Evolutionary conservation across 2,113 vertebrate species (phyloP).

Genomic region (Aix galericulata): DNA sequence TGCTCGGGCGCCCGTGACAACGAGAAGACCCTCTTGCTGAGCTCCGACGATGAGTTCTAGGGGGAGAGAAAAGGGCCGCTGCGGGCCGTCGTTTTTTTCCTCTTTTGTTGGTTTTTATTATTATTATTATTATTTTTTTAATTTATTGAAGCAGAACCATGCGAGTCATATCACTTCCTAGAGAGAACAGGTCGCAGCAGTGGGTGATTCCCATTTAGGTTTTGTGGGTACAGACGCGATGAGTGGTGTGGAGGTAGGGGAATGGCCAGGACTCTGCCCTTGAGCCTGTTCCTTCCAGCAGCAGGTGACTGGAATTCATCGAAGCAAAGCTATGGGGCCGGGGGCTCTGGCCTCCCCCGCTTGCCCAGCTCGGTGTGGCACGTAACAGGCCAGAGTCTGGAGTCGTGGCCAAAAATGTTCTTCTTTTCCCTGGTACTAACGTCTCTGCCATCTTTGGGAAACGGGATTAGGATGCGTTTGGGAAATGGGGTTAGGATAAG

Average conservation of each 20-base stretch:
- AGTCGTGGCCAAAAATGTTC: neutral
- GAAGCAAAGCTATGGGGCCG: neutral
- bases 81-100: neutral
- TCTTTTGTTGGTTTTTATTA: neutral
- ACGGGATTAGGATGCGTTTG: neutral
- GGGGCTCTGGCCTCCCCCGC: neutral
- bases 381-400: neutral
- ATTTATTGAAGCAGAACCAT: conserved; percentile 75
- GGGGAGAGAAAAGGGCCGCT: neutral
- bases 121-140: neutral
- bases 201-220: conserved; percentile 35
- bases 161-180: conserved; percentile 63
- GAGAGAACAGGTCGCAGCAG: conserved; percentile 46
- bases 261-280: neutral
- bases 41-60: conserved; percentile 95
- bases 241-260: neutral
- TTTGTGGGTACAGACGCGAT: neutral
- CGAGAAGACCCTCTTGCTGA: conserved; percentile 93
- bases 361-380: neutral
- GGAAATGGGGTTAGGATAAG: neutral
- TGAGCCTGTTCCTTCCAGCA: neutral
- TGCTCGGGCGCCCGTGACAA: conserved; percentile 85
- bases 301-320: neutral
- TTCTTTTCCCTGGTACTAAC: neutral
- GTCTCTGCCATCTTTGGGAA: neutral